Conservation (phyloP, 2,888 invertebrate genomes). For the Diarsia mendica region DNA sequence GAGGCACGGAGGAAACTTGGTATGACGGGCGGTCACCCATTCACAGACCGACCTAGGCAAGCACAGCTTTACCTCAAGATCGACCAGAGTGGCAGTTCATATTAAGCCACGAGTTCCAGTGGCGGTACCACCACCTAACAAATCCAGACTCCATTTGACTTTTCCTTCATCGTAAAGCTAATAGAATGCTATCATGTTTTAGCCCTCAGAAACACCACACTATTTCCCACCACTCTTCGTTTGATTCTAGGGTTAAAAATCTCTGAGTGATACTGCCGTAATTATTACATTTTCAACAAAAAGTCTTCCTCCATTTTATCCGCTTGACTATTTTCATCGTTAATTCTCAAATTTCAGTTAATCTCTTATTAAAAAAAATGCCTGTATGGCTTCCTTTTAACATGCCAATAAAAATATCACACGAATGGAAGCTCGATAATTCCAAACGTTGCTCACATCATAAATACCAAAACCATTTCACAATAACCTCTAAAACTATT, state of each 20-base stretch:
- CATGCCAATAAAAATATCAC: slow-evolving; percentile 42
- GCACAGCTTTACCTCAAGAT: no score
- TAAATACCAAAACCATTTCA: slow-evolving; percentile 50
- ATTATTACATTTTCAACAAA: neutral
- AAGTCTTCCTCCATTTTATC: neutral
- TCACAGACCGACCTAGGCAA: no score
- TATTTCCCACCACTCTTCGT: neutral
- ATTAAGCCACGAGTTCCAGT: no score
- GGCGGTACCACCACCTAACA: no score
- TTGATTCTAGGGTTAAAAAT: neutral
- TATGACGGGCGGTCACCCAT: no score
- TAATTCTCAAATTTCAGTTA: neutral
- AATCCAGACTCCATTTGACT: no score
- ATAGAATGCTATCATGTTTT: neutral
- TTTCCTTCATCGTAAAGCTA: neutral
- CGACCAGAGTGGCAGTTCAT: no score
- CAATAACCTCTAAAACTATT: slow-evolving; percentile 52
- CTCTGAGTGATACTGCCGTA: no score
- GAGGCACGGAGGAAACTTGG: no score
- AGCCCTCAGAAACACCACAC: neutral
- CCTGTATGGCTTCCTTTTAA: slow-evolving; percentile 26
- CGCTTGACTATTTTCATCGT: neutral
- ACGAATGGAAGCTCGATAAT: slow-evolving; percentile 48
- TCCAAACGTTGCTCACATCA: slow-evolving; percentile 42
- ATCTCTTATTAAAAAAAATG: neutral